Conservation (phyloP, 2,888 invertebrate species). For the Chirona hameri region DNA sequence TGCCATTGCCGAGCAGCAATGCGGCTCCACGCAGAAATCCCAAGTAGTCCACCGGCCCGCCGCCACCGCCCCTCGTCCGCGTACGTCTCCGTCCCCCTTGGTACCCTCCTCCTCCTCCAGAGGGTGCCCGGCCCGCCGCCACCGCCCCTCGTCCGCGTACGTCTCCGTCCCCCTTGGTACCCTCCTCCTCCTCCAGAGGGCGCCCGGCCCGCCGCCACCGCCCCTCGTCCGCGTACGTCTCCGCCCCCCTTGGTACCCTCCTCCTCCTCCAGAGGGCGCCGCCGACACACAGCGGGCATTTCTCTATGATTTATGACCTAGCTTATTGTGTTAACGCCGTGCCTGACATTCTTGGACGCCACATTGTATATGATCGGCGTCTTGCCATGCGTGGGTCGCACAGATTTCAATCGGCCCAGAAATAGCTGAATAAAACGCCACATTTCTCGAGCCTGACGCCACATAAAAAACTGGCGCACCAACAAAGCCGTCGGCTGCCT, state of each 20-base stretch:
- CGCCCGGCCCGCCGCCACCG: not conserved
- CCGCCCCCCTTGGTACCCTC: not conserved
- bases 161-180: not conserved
- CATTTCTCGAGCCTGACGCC: not conserved
- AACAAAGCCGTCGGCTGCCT: not conserved
- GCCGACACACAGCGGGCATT: not conserved
- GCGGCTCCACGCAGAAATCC: too few species aligned
- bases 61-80: too few species aligned
- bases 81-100: not conserved
- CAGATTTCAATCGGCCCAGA: conserved; percentile 11
- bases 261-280: not conserved
- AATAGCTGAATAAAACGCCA: conserved; percentile 22
- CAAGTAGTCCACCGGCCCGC: too few species aligned
- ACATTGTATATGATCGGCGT: not conserved
- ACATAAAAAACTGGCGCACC: not conserved
- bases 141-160: too few species aligned
- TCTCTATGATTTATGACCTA: conserved; percentile 12
- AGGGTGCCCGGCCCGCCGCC: not conserved
- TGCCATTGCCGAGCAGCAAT: too few species aligned
- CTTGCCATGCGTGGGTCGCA: not conserved
- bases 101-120: not conserved
- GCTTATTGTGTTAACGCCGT: conserved; percentile 25
- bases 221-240: not conserved
- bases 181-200: not conserved
- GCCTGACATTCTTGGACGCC: conserved; percentile 13